These are phyloP conservation scores for Microtus oregoni DNA, from an alignment of 2,113 vertebrate genomes.

Conservation along the genomic window DNA sequence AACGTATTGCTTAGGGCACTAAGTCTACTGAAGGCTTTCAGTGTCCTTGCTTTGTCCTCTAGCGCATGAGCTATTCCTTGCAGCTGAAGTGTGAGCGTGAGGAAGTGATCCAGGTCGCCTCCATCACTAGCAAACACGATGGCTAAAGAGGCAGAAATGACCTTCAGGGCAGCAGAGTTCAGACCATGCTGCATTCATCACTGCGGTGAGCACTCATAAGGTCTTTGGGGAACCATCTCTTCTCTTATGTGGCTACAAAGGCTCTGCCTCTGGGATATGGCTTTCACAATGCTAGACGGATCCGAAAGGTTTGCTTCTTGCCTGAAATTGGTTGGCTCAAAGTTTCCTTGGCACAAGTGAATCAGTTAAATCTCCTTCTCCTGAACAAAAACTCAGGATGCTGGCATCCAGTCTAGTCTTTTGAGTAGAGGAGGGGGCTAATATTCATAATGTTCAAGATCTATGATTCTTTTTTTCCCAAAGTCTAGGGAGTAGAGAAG, in stretches of 20 bases:
- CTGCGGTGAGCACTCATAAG: background rate
- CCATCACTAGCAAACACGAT: background rate
- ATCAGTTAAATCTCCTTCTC: constrained; percentile 19
- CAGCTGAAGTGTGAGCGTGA: background rate
- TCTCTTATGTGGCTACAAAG: background rate
- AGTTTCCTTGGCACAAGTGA: background rate
- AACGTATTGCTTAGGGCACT: background rate
- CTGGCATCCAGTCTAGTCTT: background rate
- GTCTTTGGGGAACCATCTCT: background rate
- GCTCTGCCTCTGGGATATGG: background rate
- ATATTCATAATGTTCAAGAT: background rate
- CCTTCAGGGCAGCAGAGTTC: background rate
- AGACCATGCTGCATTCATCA: background rate
- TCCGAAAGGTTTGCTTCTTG: background rate
- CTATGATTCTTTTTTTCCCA: background rate
- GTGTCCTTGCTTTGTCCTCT: background rate
- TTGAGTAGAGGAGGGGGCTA: background rate
- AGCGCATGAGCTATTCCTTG: background rate
- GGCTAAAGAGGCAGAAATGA: background rate
- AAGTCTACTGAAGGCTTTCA: background rate
- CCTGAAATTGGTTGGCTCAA: background rate
- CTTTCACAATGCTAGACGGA: background rate
- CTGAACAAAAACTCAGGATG: background rate
- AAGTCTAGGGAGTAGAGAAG: background rate
- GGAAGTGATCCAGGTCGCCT: background rate